Evolutionary conservation across 1,140 invertebrate species (phyloP).

Genomic region (Bombus confusus): DNA sequence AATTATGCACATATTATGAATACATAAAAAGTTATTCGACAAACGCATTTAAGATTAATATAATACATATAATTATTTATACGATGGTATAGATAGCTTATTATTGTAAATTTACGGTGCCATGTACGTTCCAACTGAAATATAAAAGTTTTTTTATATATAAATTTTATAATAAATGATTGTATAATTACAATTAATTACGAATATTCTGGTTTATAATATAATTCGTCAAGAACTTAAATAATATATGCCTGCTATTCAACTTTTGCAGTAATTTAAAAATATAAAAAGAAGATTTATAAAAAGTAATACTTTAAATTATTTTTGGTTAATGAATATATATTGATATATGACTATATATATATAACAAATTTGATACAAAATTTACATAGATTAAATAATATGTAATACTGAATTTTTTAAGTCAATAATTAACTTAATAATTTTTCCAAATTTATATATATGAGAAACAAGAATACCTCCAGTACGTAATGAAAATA

Average conservation of each 20-base stretch:
- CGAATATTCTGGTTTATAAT: too few relatives aligned
- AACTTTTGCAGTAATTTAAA: not conserved
- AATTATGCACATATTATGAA: not conserved
- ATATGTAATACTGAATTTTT: not conserved
- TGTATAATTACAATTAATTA: not conserved
- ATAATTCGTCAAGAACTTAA: too few relatives aligned
- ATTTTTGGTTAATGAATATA: not conserved
- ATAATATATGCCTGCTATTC: not conserved
- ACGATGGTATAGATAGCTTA: not conserved
- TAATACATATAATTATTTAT: not conserved
- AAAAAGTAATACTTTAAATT: not conserved
- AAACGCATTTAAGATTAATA: not conserved
- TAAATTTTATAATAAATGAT: not conserved
- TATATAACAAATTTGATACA: not conserved
- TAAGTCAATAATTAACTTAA: not conserved
- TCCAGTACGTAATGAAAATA: not conserved
- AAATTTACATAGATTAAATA: not conserved
- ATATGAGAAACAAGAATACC: not conserved
- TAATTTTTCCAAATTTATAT: not conserved
- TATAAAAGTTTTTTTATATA: not conserved
- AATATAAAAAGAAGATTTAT: not conserved
- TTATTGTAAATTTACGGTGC: not conserved
- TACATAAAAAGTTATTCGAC: not conserved
- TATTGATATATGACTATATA: not conserved
- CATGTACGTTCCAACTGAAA: not conserved